A percentile compares a stretch with the other conserved stretches of the same genome.
These are phyloP conservation scores for Volucella inflata DNA, from an alignment of 2,888 invertebrate species.

Conservation along the genomic window DNA sequence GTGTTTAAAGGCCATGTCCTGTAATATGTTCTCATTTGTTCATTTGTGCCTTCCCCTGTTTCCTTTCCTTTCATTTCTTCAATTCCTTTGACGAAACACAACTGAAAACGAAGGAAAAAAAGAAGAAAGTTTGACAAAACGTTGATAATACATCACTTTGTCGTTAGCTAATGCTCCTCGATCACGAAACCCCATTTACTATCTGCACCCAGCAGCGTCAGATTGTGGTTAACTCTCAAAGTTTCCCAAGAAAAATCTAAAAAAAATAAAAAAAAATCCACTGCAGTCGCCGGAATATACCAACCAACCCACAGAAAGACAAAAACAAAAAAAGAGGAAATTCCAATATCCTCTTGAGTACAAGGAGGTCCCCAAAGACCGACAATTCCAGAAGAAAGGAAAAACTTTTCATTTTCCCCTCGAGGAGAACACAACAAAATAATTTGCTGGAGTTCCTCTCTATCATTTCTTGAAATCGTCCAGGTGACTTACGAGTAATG, in stretches of 20 bases:
- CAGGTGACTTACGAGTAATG: conserved; percentile 65
- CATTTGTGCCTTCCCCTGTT: too few relatives aligned
- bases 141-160: conserved; percentile 71
- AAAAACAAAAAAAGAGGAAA: conserved; percentile 1
- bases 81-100: conserved; percentile 15
- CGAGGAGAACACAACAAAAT: conserved; percentile 55
- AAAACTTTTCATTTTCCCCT: conserved; percentile 59
- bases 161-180: conserved; percentile 70
- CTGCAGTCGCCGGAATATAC: conserved; percentile 36
- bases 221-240: conserved; percentile 51
- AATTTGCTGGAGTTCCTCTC: conserved; percentile 51
- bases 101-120: conserved; percentile 6
- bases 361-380: conserved; percentile 6
- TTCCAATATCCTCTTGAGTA: conserved; percentile 34
- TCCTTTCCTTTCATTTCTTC: not conserved
- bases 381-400: conserved; percentile 25
- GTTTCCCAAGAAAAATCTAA: conserved; percentile 39
- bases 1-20: conserved; percentile 25
- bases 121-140: conserved; percentile 62
- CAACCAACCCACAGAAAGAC: not conserved
- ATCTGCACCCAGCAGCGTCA: conserved; percentile 59
- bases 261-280: conserved; percentile 15
- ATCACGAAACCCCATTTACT: conserved; percentile 67
- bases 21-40: conserved; percentile 15
- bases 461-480: conserved; percentile 34